Base-by-base conservation (phyloP, 2,888 invertebrate genomes). In the Drosophila kuntzei region DNA sequence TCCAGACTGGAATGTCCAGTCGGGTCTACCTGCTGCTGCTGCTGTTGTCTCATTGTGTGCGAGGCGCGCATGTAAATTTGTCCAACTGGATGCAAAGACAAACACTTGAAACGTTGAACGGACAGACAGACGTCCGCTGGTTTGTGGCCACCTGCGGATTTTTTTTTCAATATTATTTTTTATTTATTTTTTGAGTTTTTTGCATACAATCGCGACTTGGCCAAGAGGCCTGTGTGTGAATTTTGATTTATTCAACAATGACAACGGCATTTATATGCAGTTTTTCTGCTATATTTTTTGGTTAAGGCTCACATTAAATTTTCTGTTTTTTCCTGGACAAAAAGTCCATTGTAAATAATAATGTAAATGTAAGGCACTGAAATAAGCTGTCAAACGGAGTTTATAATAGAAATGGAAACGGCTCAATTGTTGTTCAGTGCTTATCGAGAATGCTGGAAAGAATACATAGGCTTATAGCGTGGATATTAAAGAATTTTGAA, bases 51-150 rank as follows among this genome's bases (percentile, higher is more conserved):
- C 68, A 76, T 82, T 88, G 86, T 87, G 76, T 77, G 80, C 74
- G 43, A 67, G 82, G 70, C 83, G 73, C 74, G 75, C 84, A 89
- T 89, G 87, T 89, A 85, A 85, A 85, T 85, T 85, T 85, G 87
- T 89, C 87, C 81, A 79, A 82, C 72, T 73, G 76, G 53, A 79
- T 73, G 87, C 89, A 83, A 79, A 75, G 84, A 71, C 89, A 85
- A 89, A 87, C 80, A 83, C 89, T 88, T 82, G 79, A 78, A 87
- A 77, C 54, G 73, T 16, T 58, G 37, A 47, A 62, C 64, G 63
- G 73, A 70, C 76, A 66, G 77, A 64, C 70, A 44, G 44, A 60
- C 57, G 49, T 60, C 34, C 71, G 66, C 61, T 71, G 71, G 73
- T 60, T 76, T 79, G 74, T 53, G 80, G 80, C 85, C 88, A 88